Base-by-base conservation (phyloP, 2,797 vertebrate genomes). In the Enteromius trimaculatus region DNA sequence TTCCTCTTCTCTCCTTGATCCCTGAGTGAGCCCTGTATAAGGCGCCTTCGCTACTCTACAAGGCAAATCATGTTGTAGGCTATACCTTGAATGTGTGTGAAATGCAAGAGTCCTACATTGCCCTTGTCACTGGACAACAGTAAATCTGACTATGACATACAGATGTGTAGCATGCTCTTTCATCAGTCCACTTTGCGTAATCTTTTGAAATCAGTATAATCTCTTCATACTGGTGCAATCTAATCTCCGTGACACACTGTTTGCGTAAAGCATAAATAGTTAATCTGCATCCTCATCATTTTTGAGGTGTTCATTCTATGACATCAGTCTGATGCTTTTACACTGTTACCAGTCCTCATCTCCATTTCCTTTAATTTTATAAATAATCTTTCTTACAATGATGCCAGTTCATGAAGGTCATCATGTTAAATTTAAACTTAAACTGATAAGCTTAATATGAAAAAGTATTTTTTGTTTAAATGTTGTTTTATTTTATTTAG, bases 191-290 rank as follows among this genome's bases (percentile, higher is more conserved):
- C 74, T 69, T 53, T 60, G 23, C 60, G 62, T 69, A 69, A 83
- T 77, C 39, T 29, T 4, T 47, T 70, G 26, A 66, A 78, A 74
- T 53, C 58, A 69, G 49, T 68, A 19, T 78, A 42, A 64, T 74
- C 62, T 82, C 68, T 86, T 82, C 76, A 66, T 21, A 82, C 68
- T 77, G 51, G 47, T 74, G 14, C 29, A 62, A 80, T 86, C 58
- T 82, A 55, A 65, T 80, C 70, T 83, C 47, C 5, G 23, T 83
- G 65, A 42, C 49, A 66, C 70, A 21, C 64, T 23, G 29, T 77
- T 76, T 47, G 80, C 62, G 47, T 70, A n/a, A 62, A 82, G 80
- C 71, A 68, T 42, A 70, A 80, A 37, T 66, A 76, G 8, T 44
- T 39, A 6, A 66, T 76, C 31, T 66, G 70, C 60, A 66, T 21